Conservation (phyloP, 2,113 vertebrate species). For the Argyrosomus japonicus region DNA sequence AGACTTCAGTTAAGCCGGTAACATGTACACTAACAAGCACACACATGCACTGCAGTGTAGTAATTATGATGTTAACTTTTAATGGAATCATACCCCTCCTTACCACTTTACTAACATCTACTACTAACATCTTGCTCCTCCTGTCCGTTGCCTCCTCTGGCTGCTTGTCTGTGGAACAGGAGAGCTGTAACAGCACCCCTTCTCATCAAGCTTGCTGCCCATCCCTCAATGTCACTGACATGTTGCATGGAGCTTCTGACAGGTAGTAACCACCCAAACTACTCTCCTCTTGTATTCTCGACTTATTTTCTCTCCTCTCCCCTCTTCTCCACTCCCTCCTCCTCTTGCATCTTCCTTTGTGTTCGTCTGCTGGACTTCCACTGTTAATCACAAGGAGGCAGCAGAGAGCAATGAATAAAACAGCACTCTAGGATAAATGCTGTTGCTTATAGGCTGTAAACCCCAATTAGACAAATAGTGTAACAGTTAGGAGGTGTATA, state of each 20-base stretch:
- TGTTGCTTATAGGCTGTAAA: not conserved
- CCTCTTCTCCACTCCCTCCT: not conserved
- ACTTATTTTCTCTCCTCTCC: not conserved
- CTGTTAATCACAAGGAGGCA: conserved; percentile 73
- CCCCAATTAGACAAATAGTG: conserved; percentile 17
- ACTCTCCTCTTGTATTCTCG: conserved; percentile 16
- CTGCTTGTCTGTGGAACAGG: conserved; percentile 73
- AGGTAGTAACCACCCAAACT: conserved; percentile 72
- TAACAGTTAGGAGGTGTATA: conserved; percentile 35
- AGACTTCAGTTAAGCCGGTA: conserved; percentile 56
- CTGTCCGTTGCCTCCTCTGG: conserved; percentile 46
- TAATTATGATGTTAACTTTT: not conserved
- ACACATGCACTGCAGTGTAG: not conserved
- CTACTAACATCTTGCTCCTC: conserved; percentile 57
- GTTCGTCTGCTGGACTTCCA: conserved; percentile 23
- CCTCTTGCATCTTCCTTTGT: not conserved
- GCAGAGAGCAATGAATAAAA: conserved; percentile 77
- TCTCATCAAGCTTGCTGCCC: conserved; percentile 83
- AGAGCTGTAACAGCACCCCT: conserved; percentile 81
- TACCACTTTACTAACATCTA: conserved; percentile 50
- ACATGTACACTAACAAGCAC: conserved; percentile 15
- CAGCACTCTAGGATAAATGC: not conserved
- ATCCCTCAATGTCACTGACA: conserved; percentile 81
- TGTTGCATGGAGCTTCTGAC: conserved; percentile 81
- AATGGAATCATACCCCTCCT: conserved; percentile 15